A percentile compares a stretch with the other conserved stretches of the same genome.
Evolutionary conservation across 2,797 vertebrate species (phyloP).

Genomic region (Gorsachius magnificus): DNA sequence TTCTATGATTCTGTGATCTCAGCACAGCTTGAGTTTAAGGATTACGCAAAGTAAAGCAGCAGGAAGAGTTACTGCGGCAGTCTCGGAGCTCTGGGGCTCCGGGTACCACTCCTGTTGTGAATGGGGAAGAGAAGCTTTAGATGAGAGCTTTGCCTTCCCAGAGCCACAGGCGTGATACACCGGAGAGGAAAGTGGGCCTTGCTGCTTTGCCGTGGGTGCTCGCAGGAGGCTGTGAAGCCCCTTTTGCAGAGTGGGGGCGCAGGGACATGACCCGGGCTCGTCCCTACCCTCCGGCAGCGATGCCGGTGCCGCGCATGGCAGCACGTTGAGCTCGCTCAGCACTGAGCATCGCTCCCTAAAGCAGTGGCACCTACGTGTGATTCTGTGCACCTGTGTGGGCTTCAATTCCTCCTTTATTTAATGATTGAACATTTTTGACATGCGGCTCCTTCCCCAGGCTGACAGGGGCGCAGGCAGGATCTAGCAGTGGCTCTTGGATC

Average conservation of each 20-base stretch:
- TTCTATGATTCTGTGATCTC: neutral
- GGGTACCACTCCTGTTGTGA: neutral
- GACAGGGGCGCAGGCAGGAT: neutral
- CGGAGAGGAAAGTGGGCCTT: neutral
- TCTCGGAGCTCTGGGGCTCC: rapidly evolving
- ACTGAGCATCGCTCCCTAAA: neutral
- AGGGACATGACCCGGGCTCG: rapidly evolving
- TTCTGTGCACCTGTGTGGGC: neutral
- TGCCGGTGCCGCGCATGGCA: rapidly evolving
- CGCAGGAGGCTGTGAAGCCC: rapidly evolving
- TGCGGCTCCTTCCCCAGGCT: neutral
- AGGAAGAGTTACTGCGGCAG: rapidly evolving
- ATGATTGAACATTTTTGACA: neutral
- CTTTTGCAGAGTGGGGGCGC: neutral
- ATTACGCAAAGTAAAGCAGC: neutral
- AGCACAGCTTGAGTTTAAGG: neutral
- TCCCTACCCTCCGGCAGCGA: rapidly evolving
- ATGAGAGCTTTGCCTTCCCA: neutral
- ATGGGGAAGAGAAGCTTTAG: neutral
- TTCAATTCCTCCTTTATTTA: neutral
- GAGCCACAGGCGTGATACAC: neutral
- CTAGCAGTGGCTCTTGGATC: constrained; percentile 31
- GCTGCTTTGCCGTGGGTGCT: neutral
- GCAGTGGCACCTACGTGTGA: rapidly evolving
- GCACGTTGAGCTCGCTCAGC: rapidly evolving